Conservation (phyloP, 2,113 vertebrate species). For the Engystomops pustulosus region DNA sequence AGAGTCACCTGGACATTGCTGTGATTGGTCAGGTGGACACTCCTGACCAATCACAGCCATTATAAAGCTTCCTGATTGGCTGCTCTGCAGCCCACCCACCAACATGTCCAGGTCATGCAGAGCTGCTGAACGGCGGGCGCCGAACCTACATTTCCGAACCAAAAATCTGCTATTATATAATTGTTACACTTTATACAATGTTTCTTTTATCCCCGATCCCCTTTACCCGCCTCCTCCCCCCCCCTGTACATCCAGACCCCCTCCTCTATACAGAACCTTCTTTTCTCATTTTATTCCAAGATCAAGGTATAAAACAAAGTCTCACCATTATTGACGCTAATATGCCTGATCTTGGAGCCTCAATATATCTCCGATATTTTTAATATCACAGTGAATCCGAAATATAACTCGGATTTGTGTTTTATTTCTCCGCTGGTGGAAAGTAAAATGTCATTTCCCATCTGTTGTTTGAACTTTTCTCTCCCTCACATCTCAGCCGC, state of each 20-base stretch:
- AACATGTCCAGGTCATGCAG: no score
- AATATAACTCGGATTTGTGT: constrained; percentile 33
- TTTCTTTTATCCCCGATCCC: no score
- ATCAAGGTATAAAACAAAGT: constrained; percentile 26
- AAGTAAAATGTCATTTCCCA: constrained; percentile 34
- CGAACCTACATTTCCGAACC: no score
- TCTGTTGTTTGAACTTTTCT: constrained; percentile 30
- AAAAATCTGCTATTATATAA: no score
- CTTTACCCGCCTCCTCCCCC: background rate
- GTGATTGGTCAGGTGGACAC: no score
- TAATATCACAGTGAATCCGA: constrained; percentile 32
- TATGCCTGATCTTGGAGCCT: constrained; percentile 3
- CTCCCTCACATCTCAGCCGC: background rate
- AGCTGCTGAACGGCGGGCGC: no score
- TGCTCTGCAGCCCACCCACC: no score
- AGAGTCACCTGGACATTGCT: no score
- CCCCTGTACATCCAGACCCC: background rate
- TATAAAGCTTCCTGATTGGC: no score
- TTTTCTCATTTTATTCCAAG: constrained; percentile 37
- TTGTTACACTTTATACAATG: no score
- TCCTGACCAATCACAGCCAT: no score
- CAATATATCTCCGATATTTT: constrained; percentile 30
- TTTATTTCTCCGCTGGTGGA: constrained; percentile 25
- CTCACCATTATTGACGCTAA: constrained; percentile 41
- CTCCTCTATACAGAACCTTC: background rate